A percentile compares a stretch with the other conserved stretches of the same genome.
These are phyloP conservation scores for Anguilla obscura DNA, from an alignment of 2,797 vertebrate genomes.

Conservation along the genomic window DNA sequence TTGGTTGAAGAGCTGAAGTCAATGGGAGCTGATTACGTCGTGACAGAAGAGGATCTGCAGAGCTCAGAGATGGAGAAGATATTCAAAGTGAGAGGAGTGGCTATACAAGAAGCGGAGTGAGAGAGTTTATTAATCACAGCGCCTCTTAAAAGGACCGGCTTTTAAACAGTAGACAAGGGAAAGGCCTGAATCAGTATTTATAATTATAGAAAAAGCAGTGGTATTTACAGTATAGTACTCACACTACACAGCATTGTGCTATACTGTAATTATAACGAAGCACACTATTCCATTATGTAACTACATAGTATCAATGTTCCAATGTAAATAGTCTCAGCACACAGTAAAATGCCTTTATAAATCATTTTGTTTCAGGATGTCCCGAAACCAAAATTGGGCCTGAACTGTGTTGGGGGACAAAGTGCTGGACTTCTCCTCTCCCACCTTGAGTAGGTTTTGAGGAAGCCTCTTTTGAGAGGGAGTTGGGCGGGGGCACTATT, in stretches of 20 bases:
- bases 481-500: background rate
- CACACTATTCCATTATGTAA: background rate
- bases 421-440: slow-evolving; percentile 37
- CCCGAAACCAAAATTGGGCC: slow-evolving; percentile 52
- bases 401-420: slow-evolving; percentile 43
- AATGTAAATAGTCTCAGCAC: background rate
- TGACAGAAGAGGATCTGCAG: slow-evolving; percentile 66
- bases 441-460: slow-evolving; percentile 49
- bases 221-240: background rate
- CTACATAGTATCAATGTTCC: background rate
- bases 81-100: slow-evolving; percentile 58
- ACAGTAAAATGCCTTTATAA: background rate
- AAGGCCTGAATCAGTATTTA: background rate
- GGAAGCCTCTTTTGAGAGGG: background rate
- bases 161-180: background rate
- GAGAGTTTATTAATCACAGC: background rate
- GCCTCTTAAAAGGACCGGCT: background rate
- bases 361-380: slow-evolving; percentile 49
- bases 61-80: slow-evolving; percentile 61
- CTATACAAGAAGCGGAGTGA: background rate
- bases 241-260: background rate
- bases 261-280: background rate
- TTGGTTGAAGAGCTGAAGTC: slow-evolving; percentile 60
- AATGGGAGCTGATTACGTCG: slow-evolving; percentile 62
- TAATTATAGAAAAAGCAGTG: background rate